These are phyloP conservation scores for Streptopelia turtur DNA, from an alignment of 2,797 vertebrate genomes.

Conservation along the genomic window DNA sequence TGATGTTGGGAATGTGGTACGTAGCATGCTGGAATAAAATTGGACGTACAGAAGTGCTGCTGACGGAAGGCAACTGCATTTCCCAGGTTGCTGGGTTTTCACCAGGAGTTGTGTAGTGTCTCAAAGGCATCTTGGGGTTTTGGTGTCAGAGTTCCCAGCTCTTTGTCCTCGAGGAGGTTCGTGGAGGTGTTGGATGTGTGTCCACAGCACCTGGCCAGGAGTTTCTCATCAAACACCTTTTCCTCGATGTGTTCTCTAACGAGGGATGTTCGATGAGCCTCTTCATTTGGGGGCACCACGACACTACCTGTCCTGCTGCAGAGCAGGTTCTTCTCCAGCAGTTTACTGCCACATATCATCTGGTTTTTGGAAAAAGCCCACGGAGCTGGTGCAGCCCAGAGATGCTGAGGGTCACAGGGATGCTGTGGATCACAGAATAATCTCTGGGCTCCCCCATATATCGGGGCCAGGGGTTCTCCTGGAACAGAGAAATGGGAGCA, in stretches of 20 bases:
- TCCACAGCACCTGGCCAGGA: background rate
- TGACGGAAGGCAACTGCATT: background rate
- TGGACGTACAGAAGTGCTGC: background rate
- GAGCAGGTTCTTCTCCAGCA: background rate
- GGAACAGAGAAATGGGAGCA: background rate
- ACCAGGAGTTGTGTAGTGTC: background rate
- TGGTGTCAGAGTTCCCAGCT: background rate
- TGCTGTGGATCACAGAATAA: background rate
- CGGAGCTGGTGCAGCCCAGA: background rate
- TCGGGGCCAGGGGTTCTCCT: background rate
- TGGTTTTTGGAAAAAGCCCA: background rate
- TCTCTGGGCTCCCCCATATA: background rate
- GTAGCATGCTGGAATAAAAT: background rate
- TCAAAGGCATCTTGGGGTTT: background rate
- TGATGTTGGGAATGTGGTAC: background rate
- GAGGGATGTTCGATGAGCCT: background rate
- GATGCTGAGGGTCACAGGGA: background rate
- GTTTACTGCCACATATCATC: background rate
- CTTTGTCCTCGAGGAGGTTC: background rate
- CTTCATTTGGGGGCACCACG: background rate
- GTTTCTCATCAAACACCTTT: background rate
- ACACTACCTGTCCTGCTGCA: background rate
- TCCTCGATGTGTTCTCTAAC: background rate
- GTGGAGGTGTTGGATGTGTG: background rate
- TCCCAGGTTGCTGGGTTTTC: background rate